These are phyloP conservation scores for Napeogenes inachia DNA, from an alignment of 2,888 invertebrate genomes.

Conservation along the genomic window DNA sequence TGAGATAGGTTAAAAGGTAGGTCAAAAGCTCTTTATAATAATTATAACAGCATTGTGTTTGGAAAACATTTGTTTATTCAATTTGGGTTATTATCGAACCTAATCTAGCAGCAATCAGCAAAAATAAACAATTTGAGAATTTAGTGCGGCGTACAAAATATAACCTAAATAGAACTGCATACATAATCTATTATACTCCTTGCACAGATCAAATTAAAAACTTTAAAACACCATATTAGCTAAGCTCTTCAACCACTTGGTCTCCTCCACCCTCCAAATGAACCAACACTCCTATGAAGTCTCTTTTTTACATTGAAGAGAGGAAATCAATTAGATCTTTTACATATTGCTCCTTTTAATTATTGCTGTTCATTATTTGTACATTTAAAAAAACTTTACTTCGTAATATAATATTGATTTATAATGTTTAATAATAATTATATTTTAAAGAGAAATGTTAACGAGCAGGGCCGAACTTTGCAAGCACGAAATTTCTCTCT, in stretches of 20 bases:
- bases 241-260: constrained; percentile 21
- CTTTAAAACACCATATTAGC: constrained; percentile 29
- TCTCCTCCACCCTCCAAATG: constrained; percentile 21
- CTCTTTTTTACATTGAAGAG: constrained; percentile 22
- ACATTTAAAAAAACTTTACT: background rate
- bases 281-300: constrained; percentile 27
- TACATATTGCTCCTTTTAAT: constrained; percentile 18
- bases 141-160: background rate
- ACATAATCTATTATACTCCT: constrained; percentile 9
- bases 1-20: no score
- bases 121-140: background rate
- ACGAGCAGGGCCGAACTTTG: no score
- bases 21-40: no score
- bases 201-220: constrained; percentile 21
- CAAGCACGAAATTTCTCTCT: no score
- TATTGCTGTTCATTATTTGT: background rate
- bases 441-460: no score
- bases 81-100: no score
- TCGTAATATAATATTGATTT: no score
- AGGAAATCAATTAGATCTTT: constrained; percentile 27
- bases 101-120: no score
- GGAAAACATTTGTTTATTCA: no score
- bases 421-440: no score
- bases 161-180: background rate
- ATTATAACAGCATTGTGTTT: no score